These are phyloP conservation scores for Coregonus ussuriensis DNA, from an alignment of 2,797 vertebrate genomes.

Conservation along the genomic window DNA sequence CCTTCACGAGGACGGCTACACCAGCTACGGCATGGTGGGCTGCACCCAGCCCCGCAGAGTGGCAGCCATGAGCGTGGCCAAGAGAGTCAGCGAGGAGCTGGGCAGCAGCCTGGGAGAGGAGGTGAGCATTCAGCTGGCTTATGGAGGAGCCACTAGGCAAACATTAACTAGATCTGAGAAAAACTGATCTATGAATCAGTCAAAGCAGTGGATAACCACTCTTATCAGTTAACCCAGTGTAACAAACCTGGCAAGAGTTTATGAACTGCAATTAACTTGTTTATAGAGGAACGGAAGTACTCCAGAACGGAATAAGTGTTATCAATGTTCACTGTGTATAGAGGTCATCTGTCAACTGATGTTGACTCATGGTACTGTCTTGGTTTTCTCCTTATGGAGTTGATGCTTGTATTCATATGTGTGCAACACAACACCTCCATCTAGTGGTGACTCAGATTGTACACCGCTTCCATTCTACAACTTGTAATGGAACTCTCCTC, in stretches of 20 bases:
- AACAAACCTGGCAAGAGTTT: neutral
- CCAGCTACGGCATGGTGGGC: constrained; percentile 96
- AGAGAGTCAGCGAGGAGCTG: constrained; percentile 97
- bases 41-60: constrained; percentile 97
- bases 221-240: neutral
- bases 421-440: constrained; percentile 47
- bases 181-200: neutral
- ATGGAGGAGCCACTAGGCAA: neutral
- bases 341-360: neutral
- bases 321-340: neutral
- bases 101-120: constrained; percentile 91
- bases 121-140: constrained; percentile 72
- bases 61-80: constrained; percentile 98
- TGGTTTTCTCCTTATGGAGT: neutral
- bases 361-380: neutral
- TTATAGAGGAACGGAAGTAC: too few relatives aligned
- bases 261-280: neutral
- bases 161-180: neutral
- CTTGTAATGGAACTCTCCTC: neutral
- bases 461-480: neutral
- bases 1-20: constrained; percentile 97
- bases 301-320: neutral
- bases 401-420: neutral
- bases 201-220: neutral
- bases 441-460: constrained; percentile 54